Evolutionary conservation across 1,140 invertebrate genomes (phyloP).

Genomic region (Ostrea edulis): DNA sequence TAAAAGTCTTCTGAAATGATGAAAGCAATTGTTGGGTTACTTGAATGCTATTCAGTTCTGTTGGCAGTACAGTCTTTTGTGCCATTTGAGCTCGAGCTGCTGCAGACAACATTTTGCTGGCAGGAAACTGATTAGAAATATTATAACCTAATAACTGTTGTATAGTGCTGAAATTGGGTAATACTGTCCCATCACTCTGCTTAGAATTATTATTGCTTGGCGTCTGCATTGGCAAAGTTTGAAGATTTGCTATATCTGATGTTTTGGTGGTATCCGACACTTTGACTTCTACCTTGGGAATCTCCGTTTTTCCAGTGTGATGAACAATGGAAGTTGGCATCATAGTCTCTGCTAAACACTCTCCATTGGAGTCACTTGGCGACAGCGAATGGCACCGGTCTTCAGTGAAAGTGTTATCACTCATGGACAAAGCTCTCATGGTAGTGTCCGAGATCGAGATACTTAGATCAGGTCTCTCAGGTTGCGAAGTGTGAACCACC

Average conservation of each 20-base stretch:
- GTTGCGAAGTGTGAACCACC: slow-evolving; percentile 40
- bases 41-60: slow-evolving; percentile 12
- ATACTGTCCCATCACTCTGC: slow-evolving; percentile 22
- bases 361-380: slow-evolving; percentile 47
- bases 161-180: slow-evolving; percentile 46
- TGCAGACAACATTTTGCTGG: slow-evolving; percentile 72
- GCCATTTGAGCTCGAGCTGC: slow-evolving; percentile 70
- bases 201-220: not conserved
- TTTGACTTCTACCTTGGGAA: slow-evolving; percentile 31
- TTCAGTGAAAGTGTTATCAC: slow-evolving; percentile 54
- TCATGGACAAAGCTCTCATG: slow-evolving; percentile 23
- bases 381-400: slow-evolving; percentile 56
- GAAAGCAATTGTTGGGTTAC: slow-evolving; percentile 16
- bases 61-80: slow-evolving; percentile 55
- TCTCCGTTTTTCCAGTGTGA: slow-evolving; percentile 43
- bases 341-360: slow-evolving; percentile 54
- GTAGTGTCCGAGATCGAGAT: not conserved
- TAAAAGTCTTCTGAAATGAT: slow-evolving; percentile 16
- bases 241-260: not conserved
- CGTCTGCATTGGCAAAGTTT: not conserved
- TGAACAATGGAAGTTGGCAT: slow-evolving; percentile 55
- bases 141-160: slow-evolving; percentile 57
- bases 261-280: not conserved
- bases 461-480: not conserved
- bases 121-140: slow-evolving; percentile 65